Conservation (phyloP, 2,888 invertebrate species). For the Dyspetes luteomarginatus region DNA sequence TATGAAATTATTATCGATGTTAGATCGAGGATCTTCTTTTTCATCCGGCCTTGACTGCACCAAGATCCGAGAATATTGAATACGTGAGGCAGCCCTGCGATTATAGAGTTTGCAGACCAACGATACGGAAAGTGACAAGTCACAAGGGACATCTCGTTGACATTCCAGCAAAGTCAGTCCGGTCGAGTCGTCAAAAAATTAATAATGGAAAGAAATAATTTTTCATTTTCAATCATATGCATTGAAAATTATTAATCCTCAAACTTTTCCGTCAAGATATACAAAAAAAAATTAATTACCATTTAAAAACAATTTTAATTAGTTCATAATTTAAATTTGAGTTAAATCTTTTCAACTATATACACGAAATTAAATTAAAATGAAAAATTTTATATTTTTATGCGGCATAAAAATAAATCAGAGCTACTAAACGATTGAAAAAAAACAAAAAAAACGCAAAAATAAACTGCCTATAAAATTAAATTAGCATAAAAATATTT, state of each 20-base stretch:
- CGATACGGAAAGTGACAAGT: slow-evolving; percentile 45
- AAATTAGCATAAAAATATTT: too few relatives aligned
- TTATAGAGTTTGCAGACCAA: slow-evolving; percentile 42
- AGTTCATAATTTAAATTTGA: too few relatives aligned
- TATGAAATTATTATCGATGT: not conserved
- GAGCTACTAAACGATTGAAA: too few relatives aligned
- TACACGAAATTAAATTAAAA: slow-evolving; percentile 9
- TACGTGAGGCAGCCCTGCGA: slow-evolving; percentile 57
- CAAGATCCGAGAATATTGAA: slow-evolving; percentile 48
- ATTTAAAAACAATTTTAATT: too few relatives aligned
- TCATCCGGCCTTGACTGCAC: slow-evolving; percentile 55
- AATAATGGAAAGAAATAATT: slow-evolving; percentile 19
- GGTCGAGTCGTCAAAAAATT: slow-evolving; percentile 9
- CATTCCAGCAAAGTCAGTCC: slow-evolving; percentile 29
- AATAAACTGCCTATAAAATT: not conserved
- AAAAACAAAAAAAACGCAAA: not conserved
- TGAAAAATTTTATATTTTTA: not conserved
- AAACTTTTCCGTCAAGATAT: not conserved
- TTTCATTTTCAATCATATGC: not conserved
- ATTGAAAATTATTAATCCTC: not conserved
- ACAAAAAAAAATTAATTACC: not conserved
- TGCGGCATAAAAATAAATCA: too few relatives aligned
- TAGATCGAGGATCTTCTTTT: slow-evolving; percentile 55
- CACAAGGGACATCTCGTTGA: slow-evolving; percentile 38
- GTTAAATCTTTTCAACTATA: too few relatives aligned